These are phyloP conservation scores for Lota lota DNA, from an alignment of 2,113 vertebrate genomes.

Conservation along the genomic window DNA sequence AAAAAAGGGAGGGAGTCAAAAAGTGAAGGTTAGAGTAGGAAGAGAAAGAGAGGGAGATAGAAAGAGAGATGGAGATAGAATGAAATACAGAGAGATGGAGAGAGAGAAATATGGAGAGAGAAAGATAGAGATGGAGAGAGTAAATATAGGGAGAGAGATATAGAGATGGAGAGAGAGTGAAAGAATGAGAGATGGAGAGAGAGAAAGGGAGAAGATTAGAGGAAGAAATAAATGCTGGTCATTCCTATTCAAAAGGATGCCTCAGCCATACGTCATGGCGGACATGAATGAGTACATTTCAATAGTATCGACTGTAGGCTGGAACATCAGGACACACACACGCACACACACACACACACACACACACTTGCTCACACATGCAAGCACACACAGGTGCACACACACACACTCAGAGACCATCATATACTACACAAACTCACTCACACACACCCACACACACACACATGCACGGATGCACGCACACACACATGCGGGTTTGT, in stretches of 20 bases:
- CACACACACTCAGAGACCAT: no score
- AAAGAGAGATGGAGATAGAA: background rate
- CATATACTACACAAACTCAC: background rate
- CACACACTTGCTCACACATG: constrained; percentile 11
- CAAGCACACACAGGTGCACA: background rate
- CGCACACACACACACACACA: constrained; percentile 12
- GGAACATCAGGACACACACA: constrained; percentile 55
- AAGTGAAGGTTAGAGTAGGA: constrained; percentile 17
- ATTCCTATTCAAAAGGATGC: constrained; percentile 74
- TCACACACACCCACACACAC: background rate
- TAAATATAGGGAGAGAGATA: constrained; percentile 13
- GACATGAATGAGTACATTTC: constrained; percentile 73
- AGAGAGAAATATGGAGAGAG: constrained; percentile 52
- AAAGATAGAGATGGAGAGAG: constrained; percentile 37
- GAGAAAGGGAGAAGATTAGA: background rate
- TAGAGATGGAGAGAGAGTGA: no score
- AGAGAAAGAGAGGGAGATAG: background rate
- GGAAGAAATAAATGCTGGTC: constrained; percentile 45
- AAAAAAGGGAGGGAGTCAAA: constrained; percentile 22
- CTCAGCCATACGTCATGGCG: constrained; percentile 65
- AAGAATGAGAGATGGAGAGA: background rate
- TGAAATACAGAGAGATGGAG: constrained; percentile 32
- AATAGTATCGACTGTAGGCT: constrained; percentile 73
- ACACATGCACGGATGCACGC: constrained; percentile 14
- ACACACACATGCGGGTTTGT: background rate